Evolutionary conservation across 2,113 vertebrate genomes (phyloP).

Genomic region (Ifrita kowaldi): DNA sequence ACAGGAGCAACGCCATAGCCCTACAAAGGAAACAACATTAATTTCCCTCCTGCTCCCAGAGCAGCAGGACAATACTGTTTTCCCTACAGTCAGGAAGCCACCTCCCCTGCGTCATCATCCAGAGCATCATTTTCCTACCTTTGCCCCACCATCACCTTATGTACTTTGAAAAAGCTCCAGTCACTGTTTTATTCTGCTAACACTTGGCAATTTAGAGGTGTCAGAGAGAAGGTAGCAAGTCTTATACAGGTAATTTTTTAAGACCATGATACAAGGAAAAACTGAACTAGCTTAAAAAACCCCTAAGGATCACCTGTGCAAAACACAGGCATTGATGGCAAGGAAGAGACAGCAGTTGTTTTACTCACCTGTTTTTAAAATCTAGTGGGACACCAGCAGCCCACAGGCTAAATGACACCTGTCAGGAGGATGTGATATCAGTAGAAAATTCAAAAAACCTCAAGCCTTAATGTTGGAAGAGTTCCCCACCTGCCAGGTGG

Average conservation of each 20-base stretch:
- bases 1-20: slow-evolving; percentile 84
- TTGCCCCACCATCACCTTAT: neutral
- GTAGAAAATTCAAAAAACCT: neutral
- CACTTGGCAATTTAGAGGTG: neutral
- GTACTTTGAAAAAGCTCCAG: neutral
- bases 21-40: slow-evolving; percentile 67
- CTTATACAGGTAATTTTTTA: neutral
- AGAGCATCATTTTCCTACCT: neutral
- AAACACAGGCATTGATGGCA: neutral
- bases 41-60: neutral
- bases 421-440: neutral
- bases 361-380: neutral
- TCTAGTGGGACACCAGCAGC: neutral
- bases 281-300: neutral
- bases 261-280: neutral
- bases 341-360: neutral
- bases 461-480: neutral
- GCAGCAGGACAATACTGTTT: neutral
- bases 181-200: neutral
- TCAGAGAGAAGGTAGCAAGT: neutral
- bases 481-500: neutral
- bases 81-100: neutral
- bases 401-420: neutral
- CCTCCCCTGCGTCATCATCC: neutral
- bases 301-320: neutral